These are phyloP conservation scores for Caenorhabditis briggsae DNA, from an alignment of 1,140 invertebrate species.

Conservation along the genomic window DNA sequence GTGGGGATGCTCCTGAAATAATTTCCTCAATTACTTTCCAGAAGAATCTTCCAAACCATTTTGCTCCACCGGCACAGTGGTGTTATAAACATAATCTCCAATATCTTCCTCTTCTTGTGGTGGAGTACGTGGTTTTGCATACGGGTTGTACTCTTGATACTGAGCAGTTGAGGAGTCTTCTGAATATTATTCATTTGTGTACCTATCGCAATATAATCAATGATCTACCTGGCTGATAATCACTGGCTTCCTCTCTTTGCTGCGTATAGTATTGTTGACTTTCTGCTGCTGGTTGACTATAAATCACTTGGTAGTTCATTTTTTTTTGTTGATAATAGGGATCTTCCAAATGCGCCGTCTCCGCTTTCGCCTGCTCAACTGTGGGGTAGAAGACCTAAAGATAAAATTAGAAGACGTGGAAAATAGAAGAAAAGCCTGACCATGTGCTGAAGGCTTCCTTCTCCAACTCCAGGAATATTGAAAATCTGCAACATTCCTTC, in stretches of 20 bases:
- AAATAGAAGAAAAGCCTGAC: neutral
- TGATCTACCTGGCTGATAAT: neutral
- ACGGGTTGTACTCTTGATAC: slow-evolving; percentile 39
- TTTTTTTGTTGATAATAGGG: neutral
- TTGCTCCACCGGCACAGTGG: neutral
- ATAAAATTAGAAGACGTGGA: neutral
- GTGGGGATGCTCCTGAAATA: neutral
- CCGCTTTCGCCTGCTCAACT: neutral
- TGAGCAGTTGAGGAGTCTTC: neutral
- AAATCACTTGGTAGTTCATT: slow-evolving; percentile 25
- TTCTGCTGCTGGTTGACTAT: neutral
- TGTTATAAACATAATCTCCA: slow-evolving; percentile 32
- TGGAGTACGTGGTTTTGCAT: slow-evolving; percentile 39
- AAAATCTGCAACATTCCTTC: neutral
- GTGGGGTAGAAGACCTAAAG: too few relatives aligned
- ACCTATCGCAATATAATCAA: neutral
- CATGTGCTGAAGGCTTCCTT: neutral
- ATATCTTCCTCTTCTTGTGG: slow-evolving; percentile 29
- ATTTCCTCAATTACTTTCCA: neutral
- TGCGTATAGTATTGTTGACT: neutral
- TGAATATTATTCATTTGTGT: neutral
- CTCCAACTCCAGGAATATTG: slow-evolving; percentile 22
- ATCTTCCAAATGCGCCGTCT: neutral
- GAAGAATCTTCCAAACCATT: neutral
- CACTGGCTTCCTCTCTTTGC: neutral